Evolutionary conservation across 1,140 invertebrate species (phyloP).

Genomic region (Procambarus virginalis): DNA sequence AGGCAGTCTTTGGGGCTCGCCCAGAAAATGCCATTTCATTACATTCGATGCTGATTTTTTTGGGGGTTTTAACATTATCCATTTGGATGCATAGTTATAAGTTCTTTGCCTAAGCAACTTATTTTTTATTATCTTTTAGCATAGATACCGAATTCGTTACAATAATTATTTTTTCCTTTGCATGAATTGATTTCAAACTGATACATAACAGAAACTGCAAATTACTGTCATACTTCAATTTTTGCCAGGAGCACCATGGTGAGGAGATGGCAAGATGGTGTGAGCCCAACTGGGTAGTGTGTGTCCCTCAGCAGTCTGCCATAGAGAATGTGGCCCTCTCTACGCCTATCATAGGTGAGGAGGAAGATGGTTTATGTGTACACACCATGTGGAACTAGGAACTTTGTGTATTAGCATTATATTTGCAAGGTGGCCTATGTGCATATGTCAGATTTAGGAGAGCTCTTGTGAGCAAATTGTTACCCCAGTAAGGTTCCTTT

Average conservation of each 20-base stretch:
- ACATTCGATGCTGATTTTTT: too few relatives aligned
- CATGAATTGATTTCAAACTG: neutral
- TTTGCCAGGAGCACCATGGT: conserved; percentile 45
- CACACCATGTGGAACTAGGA: too few relatives aligned
- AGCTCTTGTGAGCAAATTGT: too few relatives aligned
- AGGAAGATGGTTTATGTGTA: neutral
- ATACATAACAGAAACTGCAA: neutral
- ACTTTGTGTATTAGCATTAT: too few relatives aligned
- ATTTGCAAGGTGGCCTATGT: too few relatives aligned
- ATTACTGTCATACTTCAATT: neutral
- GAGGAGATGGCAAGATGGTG: conserved; percentile 47
- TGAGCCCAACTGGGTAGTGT: conserved; percentile 51
- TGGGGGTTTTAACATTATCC: too few relatives aligned
- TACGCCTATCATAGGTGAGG: conserved; percentile 45
- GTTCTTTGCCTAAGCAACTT: too few relatives aligned
- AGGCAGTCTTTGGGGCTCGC: neutral
- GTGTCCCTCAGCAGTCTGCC: conserved; percentile 42
- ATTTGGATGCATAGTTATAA: too few relatives aligned
- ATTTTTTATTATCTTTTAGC: too few relatives aligned
- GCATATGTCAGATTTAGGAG: too few relatives aligned
- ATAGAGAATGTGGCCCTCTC: conserved; percentile 31
- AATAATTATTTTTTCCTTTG: neutral
- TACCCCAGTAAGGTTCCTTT: too few relatives aligned
- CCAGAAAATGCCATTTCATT: too few relatives aligned
- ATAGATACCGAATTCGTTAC: neutral